phyloP scores from a whole-genome alignment of 2,797 vertebrate genomes.

The Alectoris magna region DNA sequence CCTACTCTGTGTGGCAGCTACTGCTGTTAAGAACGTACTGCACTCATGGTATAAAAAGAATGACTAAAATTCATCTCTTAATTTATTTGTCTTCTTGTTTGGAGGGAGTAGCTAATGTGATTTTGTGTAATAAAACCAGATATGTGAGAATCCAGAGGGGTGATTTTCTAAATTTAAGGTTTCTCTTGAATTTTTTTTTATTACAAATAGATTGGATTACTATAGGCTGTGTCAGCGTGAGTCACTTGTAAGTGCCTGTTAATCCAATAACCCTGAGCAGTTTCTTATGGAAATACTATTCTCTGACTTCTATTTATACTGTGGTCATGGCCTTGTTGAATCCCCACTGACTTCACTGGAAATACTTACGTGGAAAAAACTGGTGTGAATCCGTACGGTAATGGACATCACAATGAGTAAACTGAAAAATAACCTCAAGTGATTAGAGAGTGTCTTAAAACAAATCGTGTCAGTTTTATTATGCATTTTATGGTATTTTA shows the following conservation, averaged over 20 bases:
- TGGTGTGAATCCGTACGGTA: background rate
- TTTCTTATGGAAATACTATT: constrained; percentile 50
- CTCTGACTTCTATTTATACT: constrained; percentile 55
- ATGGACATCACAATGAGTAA: background rate
- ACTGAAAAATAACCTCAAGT: constrained; percentile 24
- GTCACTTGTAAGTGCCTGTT: constrained; percentile 63
- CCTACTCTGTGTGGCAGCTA: background rate
- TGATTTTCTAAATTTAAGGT: constrained; percentile 33
- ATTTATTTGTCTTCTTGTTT: constrained; percentile 19
- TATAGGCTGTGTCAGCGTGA: constrained; percentile 38
- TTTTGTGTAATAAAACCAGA: background rate
- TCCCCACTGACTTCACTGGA: constrained; percentile 28
- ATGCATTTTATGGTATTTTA: background rate
- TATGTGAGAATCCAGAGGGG: background rate
- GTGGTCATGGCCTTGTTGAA: constrained; percentile 11
- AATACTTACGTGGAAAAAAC: background rate
- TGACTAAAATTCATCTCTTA: background rate
- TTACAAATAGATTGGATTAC: constrained; percentile 32
- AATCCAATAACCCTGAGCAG: constrained; percentile 56
- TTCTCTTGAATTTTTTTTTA: constrained; percentile 34
- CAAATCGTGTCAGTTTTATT: background rate
- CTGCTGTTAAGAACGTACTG: background rate
- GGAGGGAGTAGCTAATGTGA: constrained; percentile 16
- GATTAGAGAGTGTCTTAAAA: background rate
- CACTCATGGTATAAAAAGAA: background rate